These are phyloP conservation scores for Gonatopus flavifemur DNA, from an alignment of 1,140 invertebrate species.

Conservation along the genomic window DNA sequence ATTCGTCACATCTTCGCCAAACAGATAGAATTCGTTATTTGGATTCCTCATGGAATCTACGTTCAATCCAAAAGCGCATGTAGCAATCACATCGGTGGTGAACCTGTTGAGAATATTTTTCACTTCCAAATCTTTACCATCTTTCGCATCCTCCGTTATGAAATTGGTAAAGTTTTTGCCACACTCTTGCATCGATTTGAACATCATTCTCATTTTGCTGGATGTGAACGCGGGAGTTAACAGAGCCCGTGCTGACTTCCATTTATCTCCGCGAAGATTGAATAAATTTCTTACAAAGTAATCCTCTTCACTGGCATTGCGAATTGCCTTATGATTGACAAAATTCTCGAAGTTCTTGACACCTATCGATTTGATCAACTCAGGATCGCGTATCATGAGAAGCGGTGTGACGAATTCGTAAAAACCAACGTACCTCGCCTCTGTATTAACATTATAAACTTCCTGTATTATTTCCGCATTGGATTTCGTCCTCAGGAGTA, in stretches of 20 bases:
- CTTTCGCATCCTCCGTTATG: slow-evolving; percentile 29
- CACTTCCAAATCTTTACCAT: slow-evolving; percentile 20
- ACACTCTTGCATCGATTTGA: slow-evolving; percentile 20
- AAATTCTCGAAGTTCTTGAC: slow-evolving; percentile 42
- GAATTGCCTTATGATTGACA: slow-evolving; percentile 46
- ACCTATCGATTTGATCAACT: slow-evolving; percentile 36
- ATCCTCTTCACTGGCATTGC: too few species aligned
- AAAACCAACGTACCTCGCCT: slow-evolving; percentile 25
- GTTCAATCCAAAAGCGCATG: slow-evolving; percentile 50
- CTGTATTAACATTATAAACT: slow-evolving; percentile 11
- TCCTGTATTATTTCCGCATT: slow-evolving; percentile 2
- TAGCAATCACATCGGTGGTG: slow-evolving; percentile 54
- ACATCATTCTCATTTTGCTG: slow-evolving; percentile 34
- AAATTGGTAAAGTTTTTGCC: slow-evolving; percentile 9
- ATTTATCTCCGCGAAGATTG: slow-evolving; percentile 32
- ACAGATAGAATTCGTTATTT: slow-evolving; percentile 29
- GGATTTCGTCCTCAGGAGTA: too few species aligned
- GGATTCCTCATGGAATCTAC: slow-evolving; percentile 56
- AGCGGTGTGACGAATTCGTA: slow-evolving; percentile 27
- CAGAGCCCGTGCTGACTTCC: slow-evolving; percentile 36
- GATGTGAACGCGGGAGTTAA: slow-evolving; percentile 41
- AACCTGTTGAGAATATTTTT: slow-evolving; percentile 37
- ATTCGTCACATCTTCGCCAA: slow-evolving; percentile 18
- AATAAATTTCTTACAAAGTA: slow-evolving; percentile 40
- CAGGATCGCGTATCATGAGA: slow-evolving; percentile 40